Conservation (phyloP, 30 jellyfish, hydroid and myxozoan genomes). For the Hydra vulgaris region DNA sequence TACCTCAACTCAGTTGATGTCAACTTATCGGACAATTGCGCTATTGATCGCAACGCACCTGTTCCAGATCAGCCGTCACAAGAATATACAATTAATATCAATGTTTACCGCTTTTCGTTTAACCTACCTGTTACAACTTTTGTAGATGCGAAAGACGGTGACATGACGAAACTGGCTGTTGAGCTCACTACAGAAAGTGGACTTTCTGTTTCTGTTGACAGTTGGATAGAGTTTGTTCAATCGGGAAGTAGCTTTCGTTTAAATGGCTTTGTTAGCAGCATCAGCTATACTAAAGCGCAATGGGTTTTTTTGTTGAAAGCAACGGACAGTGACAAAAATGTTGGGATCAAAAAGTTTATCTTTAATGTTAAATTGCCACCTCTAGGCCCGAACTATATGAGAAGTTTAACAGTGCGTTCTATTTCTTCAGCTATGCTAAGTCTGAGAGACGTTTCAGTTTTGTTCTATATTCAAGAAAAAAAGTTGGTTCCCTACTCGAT, state of each 20-base stretch:
- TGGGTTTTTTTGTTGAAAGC: constrained; percentile 54
- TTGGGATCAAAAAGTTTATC: constrained; percentile 9
- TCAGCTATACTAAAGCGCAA: constrained; percentile 13
- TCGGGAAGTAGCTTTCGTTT: background rate
- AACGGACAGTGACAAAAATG: constrained; percentile 35
- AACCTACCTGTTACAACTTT: constrained; percentile 37
- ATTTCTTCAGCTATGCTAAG: background rate
- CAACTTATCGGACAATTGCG: background rate
- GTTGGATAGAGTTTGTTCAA: constrained; percentile 38
- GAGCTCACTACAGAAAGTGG: constrained; percentile 30
- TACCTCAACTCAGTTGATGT: background rate
- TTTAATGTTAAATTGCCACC: constrained; percentile 9
- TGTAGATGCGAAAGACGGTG: constrained; percentile 60
- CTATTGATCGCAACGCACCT: constrained; percentile 7
- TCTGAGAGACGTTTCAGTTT: constrained; percentile 36
- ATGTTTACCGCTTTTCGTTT: constrained; percentile 8
- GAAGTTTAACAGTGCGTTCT: background rate
- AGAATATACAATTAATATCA: background rate
- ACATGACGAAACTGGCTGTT: constrained; percentile 22
- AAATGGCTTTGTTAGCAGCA: constrained; percentile 8
- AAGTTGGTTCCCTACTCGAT: constrained; percentile 1
- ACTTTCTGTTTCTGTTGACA: constrained; percentile 27
- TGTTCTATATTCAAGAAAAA: constrained; percentile 33
- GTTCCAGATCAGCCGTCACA: constrained; percentile 11
- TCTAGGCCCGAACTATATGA: constrained; percentile 11